Percentiles rank a stretch among this genome's conserved stretches.
Conservation (phyloP, 2,888 invertebrate species). For the Dicyrtoma fusca region DNA sequence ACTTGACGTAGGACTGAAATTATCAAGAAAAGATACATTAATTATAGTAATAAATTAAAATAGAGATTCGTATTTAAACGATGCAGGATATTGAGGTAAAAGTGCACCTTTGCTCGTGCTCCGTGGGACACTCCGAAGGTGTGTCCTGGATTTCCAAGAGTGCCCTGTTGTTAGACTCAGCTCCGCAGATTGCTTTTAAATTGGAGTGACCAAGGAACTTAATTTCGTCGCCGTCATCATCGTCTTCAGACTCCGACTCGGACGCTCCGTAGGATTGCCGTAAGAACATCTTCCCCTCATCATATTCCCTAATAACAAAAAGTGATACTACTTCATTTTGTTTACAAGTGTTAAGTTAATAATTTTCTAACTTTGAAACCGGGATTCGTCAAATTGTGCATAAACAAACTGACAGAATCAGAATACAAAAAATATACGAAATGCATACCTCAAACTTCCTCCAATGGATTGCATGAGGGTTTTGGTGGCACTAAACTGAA, state of each 20-base stretch:
- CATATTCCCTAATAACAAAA: no score
- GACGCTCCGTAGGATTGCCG: conserved; percentile 60
- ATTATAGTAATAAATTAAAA: no score
- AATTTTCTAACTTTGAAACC: not conserved
- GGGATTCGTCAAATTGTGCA: no score
- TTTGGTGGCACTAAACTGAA: conserved; percentile 54
- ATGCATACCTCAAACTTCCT: no score
- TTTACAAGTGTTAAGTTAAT: no score
- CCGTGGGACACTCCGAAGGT: no score
- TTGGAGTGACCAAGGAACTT: no score
- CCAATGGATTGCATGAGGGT: conserved; percentile 50
- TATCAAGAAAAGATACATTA: no score
- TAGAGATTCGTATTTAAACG: not conserved
- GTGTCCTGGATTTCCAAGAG: conserved; percentile 52
- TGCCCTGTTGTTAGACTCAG: not conserved
- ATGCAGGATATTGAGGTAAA: not conserved
- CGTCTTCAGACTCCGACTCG: conserved; percentile 62
- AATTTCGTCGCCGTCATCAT: conserved; percentile 60
- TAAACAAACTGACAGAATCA: no score
- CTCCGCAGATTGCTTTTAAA: not conserved
- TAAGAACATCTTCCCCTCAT: conserved; percentile 49
- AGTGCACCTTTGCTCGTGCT: conserved; percentile 1
- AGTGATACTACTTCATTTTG: no score
- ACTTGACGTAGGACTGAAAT: no score
- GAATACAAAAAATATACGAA: no score